These are phyloP conservation scores for Macrocentrus cingulum DNA, from an alignment of 1,140 invertebrate genomes.

Conservation along the genomic window DNA sequence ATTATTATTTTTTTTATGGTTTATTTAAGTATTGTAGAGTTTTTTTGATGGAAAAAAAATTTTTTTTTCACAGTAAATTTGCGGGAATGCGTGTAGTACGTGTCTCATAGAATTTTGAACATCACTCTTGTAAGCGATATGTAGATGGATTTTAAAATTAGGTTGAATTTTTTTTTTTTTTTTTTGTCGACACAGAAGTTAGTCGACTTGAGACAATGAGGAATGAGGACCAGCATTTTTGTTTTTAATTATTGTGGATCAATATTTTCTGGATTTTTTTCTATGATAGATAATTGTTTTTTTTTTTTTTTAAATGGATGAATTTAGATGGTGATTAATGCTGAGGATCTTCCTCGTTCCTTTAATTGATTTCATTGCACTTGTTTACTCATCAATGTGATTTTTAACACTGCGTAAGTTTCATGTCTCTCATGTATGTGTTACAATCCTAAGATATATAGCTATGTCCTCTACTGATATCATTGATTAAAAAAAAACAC, in stretches of 20 bases:
- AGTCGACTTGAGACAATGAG: conserved; percentile 15
- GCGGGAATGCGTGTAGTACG: conserved; percentile 1
- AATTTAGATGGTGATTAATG: conserved; percentile 13
- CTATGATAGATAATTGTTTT: not conserved
- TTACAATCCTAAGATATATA: conserved; percentile 34
- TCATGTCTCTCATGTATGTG: conserved; percentile 56
- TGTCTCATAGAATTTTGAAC: conserved; percentile 54
- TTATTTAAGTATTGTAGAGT: too few relatives aligned
- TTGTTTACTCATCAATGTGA: conserved; percentile 54
- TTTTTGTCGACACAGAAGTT: conserved; percentile 14
- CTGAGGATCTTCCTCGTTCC: conserved; percentile 16
- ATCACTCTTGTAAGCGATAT: conserved; percentile 41
- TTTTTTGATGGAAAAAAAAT: not conserved
- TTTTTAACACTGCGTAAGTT: conserved; percentile 50
- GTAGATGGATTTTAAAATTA: conserved; percentile 17
- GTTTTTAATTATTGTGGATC: conserved; percentile 8
- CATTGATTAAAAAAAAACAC: conserved; percentile 12
- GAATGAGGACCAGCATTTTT: conserved; percentile 13
- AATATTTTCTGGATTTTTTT: conserved; percentile 3
- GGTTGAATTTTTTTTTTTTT: conserved; percentile 27
- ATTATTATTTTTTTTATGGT: too few relatives aligned
- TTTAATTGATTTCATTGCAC: conserved; percentile 22
- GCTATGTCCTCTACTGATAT: conserved; percentile 25
- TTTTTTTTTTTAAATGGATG: conserved; percentile 11
- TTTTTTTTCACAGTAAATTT: conserved; percentile 9